Evolutionary conservation across 2,113 vertebrate genomes (phyloP).

Genomic region (Anguilla japonica): DNA sequence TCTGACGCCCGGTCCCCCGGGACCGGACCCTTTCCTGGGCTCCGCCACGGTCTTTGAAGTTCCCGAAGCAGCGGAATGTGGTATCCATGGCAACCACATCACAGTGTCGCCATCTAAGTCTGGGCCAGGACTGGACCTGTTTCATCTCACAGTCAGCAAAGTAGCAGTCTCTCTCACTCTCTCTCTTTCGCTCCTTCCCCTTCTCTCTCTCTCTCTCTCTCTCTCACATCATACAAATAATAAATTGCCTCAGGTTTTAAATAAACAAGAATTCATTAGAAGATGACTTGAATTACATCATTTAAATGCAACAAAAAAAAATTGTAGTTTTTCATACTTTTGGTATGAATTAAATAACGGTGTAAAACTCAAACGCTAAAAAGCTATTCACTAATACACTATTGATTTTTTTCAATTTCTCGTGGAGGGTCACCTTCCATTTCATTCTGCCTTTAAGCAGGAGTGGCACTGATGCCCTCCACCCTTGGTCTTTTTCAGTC

Average conservation of each 20-base stretch:
- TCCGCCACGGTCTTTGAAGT: constrained; percentile 1
- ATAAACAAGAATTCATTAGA: too few relatives aligned
- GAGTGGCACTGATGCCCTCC: too few relatives aligned
- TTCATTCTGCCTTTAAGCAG: too few relatives aligned
- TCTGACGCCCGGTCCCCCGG: background rate
- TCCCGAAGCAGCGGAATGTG: background rate
- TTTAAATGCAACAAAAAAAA: too few relatives aligned
- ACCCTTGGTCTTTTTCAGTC: too few relatives aligned
- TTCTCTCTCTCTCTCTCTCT: background rate
- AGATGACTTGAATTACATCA: too few relatives aligned
- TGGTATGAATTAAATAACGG: too few relatives aligned
- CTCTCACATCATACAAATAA: background rate
- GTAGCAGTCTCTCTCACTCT: background rate
- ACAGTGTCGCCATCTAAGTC: constrained; percentile 11
- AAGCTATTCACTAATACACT: too few relatives aligned
- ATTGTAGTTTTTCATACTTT: too few relatives aligned
- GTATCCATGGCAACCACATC: constrained; percentile 22
- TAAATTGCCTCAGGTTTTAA: background rate
- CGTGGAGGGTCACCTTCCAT: too few relatives aligned
- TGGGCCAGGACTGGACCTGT: constrained; percentile 19
- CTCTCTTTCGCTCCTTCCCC: background rate
- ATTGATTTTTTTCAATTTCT: too few relatives aligned
- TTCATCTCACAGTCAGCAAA: constrained; percentile 28
- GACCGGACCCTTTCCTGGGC: background rate
- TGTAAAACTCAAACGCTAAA: too few relatives aligned